These are phyloP conservation scores for Eurypyga helias DNA, from an alignment of 2,113 vertebrate genomes.

Conservation along the genomic window DNA sequence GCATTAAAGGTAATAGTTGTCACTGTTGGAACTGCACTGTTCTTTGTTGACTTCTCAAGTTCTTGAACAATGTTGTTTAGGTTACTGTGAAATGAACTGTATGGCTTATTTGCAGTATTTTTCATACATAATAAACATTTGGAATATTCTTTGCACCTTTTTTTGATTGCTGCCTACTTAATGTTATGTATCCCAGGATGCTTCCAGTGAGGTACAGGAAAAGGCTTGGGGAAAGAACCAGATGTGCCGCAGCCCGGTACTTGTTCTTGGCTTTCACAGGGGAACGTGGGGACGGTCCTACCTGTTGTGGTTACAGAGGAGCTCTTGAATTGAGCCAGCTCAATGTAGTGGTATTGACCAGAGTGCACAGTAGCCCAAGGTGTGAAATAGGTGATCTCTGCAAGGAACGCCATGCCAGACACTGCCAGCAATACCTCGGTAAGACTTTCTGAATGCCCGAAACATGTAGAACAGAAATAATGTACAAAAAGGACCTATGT, in stretches of 20 bases:
- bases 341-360: neutral
- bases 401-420: neutral
- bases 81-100: slow-evolving; percentile 82
- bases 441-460: neutral
- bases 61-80: slow-evolving; percentile 69
- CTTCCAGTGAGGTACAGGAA: neutral
- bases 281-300: neutral
- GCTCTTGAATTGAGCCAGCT: neutral
- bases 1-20: slow-evolving; percentile 31
- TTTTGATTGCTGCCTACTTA: neutral
- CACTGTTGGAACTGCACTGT: slow-evolving; percentile 63
- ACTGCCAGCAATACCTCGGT: neutral
- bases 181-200: neutral
- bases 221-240: neutral
- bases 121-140: slow-evolving; percentile 83
- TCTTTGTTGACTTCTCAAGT: slow-evolving; percentile 65
- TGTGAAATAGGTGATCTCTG: neutral
- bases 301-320: neutral
- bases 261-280: neutral
- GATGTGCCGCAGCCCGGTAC: neutral
- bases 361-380: neutral
- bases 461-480: neutral
- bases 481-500: neutral
- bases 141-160: slow-evolving; percentile 75
- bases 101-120: slow-evolving; percentile 78